These are phyloP conservation scores for Ischnus inquisitorius DNA, from an alignment of 2,888 invertebrate species.

Conservation along the genomic window DNA sequence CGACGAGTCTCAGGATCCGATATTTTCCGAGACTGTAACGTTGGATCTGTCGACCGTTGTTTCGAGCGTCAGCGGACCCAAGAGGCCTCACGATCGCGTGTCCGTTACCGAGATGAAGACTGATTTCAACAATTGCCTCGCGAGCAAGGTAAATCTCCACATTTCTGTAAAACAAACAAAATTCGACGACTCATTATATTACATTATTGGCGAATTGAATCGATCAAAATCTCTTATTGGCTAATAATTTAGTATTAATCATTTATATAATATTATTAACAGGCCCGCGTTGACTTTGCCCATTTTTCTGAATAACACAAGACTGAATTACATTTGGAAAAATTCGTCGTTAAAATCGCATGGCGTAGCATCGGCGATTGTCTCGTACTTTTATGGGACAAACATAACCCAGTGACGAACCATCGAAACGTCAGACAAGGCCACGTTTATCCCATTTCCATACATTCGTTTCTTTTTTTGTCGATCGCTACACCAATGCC, in stretches of 20 bases:
- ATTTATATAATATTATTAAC: not conserved
- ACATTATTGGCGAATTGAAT: not conserved
- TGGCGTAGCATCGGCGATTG: conserved; percentile 67
- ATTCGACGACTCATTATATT: not conserved
- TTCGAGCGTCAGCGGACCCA: conserved; percentile 98
- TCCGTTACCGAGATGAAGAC: conserved; percentile 95
- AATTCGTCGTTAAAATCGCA: not conserved
- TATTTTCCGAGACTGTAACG: conserved; percentile 94
- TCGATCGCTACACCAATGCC: conserved; percentile 15
- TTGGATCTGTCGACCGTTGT: conserved; percentile 95
- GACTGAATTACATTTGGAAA: not conserved
- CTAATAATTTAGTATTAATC: not conserved
- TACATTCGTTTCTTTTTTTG: conserved; percentile 72
- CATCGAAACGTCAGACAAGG: conserved; percentile 76
- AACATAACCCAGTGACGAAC: conserved; percentile 84
- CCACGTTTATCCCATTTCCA: conserved; percentile 79
- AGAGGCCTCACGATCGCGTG: conserved; percentile 98
- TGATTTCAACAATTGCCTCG: conserved; percentile 94
- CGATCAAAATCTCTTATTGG: not conserved
- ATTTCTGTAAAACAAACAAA: conserved; percentile 11
- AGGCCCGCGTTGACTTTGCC: not conserved
- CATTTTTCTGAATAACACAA: not conserved
- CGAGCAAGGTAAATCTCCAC: conserved; percentile 91
- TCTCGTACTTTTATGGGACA: conserved; percentile 78
- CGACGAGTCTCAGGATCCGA: conserved; percentile 92